phyloP scores from a whole-genome alignment of 2,888 invertebrate genomes.

The Lasioglossum leucozonium region DNA sequence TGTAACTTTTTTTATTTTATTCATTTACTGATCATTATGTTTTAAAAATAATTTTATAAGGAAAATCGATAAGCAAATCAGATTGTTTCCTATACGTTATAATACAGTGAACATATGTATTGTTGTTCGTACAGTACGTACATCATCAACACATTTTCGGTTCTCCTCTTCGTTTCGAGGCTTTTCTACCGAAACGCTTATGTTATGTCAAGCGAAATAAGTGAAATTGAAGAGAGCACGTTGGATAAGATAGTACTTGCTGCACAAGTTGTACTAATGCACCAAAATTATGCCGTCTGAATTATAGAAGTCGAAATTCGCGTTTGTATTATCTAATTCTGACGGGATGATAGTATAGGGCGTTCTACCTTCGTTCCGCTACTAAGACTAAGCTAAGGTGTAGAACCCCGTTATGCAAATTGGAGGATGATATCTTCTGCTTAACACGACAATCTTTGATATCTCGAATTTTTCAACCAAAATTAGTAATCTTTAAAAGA shows the following conservation, averaged over 20 bases:
- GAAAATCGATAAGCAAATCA: not conserved
- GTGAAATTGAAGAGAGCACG: slow-evolving; percentile 1
- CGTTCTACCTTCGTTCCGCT: not conserved
- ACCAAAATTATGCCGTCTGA: not conserved
- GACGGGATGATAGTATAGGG: not conserved
- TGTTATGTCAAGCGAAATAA: not conserved
- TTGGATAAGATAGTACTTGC: not conserved
- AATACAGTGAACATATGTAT: not conserved
- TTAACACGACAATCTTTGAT: not conserved
- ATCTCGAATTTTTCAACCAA: not conserved
- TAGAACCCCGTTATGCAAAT: not conserved
- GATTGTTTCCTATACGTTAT: not conserved
- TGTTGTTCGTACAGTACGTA: too few relatives aligned
- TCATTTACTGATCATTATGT: not conserved
- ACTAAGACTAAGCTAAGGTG: not conserved
- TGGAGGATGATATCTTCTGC: not conserved
- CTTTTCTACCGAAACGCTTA: not conserved
- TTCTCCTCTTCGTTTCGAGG: not conserved
- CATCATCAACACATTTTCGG: not conserved
- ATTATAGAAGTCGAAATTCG: slow-evolving; percentile 9
- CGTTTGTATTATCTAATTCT: slow-evolving; percentile 4
- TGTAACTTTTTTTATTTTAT: not conserved
- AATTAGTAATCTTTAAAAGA: not conserved
- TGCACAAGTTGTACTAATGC: not conserved
- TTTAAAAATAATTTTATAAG: not conserved